Conservation (phyloP, 2,797 vertebrate genomes). For the Trachurus trachurus region DNA sequence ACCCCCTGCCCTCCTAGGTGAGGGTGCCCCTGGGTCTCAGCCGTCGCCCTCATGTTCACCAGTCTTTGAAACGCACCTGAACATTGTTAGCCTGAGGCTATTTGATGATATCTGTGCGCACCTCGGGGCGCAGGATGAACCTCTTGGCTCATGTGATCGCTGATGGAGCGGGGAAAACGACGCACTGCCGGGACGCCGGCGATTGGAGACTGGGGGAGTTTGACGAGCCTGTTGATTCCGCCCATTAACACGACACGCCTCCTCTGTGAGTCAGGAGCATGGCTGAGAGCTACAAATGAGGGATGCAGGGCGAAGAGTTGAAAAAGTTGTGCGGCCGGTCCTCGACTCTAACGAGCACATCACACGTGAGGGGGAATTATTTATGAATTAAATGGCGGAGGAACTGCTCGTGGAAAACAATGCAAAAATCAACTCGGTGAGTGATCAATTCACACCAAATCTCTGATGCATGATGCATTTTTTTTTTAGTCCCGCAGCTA, state of each 20-base stretch:
- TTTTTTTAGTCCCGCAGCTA: background rate
- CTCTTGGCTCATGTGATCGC: constrained; percentile 46
- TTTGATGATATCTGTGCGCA: constrained; percentile 14
- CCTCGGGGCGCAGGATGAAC: constrained; percentile 1
- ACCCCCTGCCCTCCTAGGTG: background rate
- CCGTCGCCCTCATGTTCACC: background rate
- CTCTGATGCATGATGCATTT: background rate
- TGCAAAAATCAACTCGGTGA: constrained; percentile 77
- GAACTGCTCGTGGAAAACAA: constrained; percentile 74
- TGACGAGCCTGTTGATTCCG: constrained; percentile 32
- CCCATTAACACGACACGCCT: constrained; percentile 57
- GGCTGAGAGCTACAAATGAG: constrained; percentile 55
- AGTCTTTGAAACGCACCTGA: constrained; percentile 10
- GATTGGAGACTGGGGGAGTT: constrained; percentile 32
- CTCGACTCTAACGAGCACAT: constrained; percentile 23
- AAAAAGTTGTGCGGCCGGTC: constrained; percentile 45
- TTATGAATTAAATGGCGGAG: constrained; percentile 83
- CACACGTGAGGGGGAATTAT: constrained; percentile 32
- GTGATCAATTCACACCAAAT: constrained; percentile 38
- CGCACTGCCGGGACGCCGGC: background rate
- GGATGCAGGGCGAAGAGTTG: constrained; percentile 40
- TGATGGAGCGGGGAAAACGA: constrained; percentile 19
- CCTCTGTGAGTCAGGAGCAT: constrained; percentile 41
- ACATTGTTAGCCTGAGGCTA: constrained; percentile 14
- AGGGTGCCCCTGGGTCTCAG: background rate